phyloP scores from a whole-genome alignment of 2,113 vertebrate genomes.

The Zosterops japonicus region DNA sequence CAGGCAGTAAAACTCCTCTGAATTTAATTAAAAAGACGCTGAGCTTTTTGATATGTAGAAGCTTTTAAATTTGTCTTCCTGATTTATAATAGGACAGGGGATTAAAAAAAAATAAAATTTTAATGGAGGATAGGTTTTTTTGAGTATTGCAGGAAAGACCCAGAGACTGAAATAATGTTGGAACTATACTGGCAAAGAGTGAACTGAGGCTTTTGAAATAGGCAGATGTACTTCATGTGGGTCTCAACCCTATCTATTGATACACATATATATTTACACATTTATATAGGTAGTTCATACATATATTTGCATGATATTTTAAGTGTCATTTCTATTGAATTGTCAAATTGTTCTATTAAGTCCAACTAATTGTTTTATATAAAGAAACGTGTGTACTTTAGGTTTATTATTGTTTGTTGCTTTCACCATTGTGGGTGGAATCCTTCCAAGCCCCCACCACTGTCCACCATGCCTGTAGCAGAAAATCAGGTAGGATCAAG shows the following conservation, averaged over 20 bases:
- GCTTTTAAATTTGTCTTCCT: not conserved
- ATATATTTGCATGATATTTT: not conserved
- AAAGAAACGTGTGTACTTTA: not conserved
- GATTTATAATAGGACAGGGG: not conserved
- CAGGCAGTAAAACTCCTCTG: not conserved
- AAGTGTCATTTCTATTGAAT: not conserved
- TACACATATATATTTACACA: fast-evolving
- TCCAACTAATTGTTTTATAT: not conserved
- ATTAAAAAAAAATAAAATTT: not conserved
- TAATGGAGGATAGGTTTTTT: not conserved
- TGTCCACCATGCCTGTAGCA: not conserved
- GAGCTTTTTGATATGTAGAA: not conserved
- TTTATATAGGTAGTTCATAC: not conserved
- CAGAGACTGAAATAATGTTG: not conserved
- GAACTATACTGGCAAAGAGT: not conserved
- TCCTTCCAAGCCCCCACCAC: not conserved
- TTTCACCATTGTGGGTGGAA: not conserved
- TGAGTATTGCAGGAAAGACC: not conserved
- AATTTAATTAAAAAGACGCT: not conserved
- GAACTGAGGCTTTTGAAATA: not conserved
- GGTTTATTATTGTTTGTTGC: not conserved
- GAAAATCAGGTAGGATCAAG: not conserved
- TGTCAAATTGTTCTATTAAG: not conserved
- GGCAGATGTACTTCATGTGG: not conserved
- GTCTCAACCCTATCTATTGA: not conserved